Conservation (phyloP, 37 sponge, comb jelly and placozoan genomes). For the Hormiphora californensis region DNA sequence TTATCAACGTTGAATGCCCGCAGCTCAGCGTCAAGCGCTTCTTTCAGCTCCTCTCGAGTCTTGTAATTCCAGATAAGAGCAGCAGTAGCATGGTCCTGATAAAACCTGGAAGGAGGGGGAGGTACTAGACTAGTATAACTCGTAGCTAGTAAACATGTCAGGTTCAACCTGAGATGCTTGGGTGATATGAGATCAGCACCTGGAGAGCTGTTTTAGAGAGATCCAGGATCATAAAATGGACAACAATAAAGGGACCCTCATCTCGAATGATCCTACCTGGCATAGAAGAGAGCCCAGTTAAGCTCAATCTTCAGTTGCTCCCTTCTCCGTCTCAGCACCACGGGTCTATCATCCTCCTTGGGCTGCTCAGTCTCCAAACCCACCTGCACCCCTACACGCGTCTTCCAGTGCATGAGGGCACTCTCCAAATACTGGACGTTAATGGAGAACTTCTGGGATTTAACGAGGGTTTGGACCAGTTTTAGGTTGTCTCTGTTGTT, state of each 20-base stretch:
- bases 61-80: conserved; percentile 99
- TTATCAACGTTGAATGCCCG: conserved; percentile 89
- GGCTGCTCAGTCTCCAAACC: conserved; percentile 42
- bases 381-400: conserved; percentile 73
- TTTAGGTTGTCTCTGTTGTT: conserved; percentile 91
- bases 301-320: conserved; percentile 75
- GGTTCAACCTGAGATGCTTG: too few species aligned
- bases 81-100: conserved; percentile 86
- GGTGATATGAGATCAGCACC: too few species aligned
- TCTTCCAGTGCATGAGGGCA: conserved; percentile 86
- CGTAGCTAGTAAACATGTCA: too few species aligned
- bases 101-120: conserved; percentile 79
- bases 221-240: too few species aligned
- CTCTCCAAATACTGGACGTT: conserved; percentile 61
- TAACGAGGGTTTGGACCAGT: conserved; percentile 63
- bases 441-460: conserved; percentile 5
- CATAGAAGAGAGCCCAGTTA: conserved; percentile 92
- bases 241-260: background rate
- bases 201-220: too few species aligned
- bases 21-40: conserved; percentile 90
- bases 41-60: conserved; percentile 94
- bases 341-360: conserved; percentile 56
- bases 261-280: conserved; percentile 26
- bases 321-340: conserved; percentile 79
- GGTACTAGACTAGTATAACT: too few species aligned